These are phyloP conservation scores for Lithodes maja DNA, from an alignment of 2,888 invertebrate species.

Conservation along the genomic window DNA sequence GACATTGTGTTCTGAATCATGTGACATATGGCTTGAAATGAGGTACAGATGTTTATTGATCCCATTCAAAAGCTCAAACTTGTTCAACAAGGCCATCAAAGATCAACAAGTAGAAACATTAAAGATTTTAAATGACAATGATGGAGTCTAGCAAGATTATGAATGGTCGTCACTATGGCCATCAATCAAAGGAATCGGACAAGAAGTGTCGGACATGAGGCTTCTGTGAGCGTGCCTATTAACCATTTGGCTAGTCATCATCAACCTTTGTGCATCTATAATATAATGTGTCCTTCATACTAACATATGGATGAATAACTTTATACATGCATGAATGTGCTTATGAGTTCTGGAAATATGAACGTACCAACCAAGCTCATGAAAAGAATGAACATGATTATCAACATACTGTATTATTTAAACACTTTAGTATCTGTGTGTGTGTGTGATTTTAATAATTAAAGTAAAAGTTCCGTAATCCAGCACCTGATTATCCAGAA, in stretches of 20 bases:
- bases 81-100: too few relatives aligned
- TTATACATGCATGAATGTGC: constrained; percentile 17
- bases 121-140: neutral
- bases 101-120: too few relatives aligned
- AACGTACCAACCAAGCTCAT: neutral
- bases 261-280: too few relatives aligned
- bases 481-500: too few relatives aligned
- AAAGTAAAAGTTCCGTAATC: neutral
- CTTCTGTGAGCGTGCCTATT: too few relatives aligned
- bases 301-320: neutral
- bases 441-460: neutral
- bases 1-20: neutral
- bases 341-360: neutral
- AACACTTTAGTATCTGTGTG: neutral
- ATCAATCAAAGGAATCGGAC: too few relatives aligned
- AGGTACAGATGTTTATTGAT: too few relatives aligned
- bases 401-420: neutral
- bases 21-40: neutral
- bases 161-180: too few relatives aligned
- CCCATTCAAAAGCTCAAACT: too few relatives aligned
- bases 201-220: too few relatives aligned
- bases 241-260: too few relatives aligned
- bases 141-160: neutral
- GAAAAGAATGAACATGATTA: neutral
- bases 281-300: too few relatives aligned